These are phyloP conservation scores for Capra hircus DNA, from an alignment of 2,113 vertebrate species.

Conservation along the genomic window DNA sequence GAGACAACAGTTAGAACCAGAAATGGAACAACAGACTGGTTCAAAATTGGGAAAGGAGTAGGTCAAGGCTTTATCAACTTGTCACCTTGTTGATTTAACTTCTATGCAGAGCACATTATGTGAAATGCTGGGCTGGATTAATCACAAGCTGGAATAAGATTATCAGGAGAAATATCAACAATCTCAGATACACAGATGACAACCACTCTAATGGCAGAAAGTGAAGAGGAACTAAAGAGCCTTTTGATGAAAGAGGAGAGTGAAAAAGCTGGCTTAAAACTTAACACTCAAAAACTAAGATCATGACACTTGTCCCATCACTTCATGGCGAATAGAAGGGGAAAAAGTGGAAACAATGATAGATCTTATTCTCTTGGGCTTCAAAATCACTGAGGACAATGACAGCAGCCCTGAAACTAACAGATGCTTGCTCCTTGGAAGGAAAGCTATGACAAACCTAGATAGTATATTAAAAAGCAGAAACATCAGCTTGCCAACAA, in stretches of 20 bases:
- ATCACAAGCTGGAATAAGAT: neutral
- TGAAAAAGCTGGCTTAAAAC: neutral
- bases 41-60: neutral
- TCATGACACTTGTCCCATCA: neutral
- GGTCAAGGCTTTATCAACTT: neutral
- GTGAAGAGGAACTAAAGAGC: neutral
- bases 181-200: neutral
- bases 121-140: neutral
- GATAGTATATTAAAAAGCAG: neutral
- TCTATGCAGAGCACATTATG: neutral
- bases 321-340: neutral
- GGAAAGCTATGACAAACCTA: neutral
- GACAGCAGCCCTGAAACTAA: neutral
- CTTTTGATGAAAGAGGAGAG: neutral
- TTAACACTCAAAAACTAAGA: neutral
- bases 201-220: neutral
- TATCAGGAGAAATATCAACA: neutral
- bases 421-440: neutral
- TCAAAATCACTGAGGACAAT: neutral
- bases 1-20: neutral
- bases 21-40: neutral
- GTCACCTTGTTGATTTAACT: neutral
- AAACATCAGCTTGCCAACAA: neutral
- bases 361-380: neutral
- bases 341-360: neutral